Percentiles rank a stretch among this genome's conserved stretches.
phyloP scores from a whole-genome alignment of 2,113 vertebrate species.

The Tringa solitaria region DNA sequence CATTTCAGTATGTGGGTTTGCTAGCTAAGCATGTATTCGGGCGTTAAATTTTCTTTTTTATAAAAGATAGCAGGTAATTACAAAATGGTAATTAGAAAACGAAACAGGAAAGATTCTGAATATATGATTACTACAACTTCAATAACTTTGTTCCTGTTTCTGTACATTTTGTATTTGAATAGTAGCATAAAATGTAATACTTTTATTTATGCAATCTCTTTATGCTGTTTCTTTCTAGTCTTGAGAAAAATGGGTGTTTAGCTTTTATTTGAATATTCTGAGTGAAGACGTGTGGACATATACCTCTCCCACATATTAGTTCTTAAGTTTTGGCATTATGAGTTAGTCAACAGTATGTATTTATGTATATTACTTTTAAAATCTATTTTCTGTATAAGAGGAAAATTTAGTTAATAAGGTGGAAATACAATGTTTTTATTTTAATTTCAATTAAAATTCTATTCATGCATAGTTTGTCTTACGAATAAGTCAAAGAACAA shows the following conservation, averaged over 20 bases:
- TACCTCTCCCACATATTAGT: not conserved
- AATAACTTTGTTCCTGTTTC: not conserved
- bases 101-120: not conserved
- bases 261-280: not conserved
- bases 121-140: not conserved
- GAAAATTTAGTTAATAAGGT: not conserved
- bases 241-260: not conserved
- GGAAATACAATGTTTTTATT: not conserved
- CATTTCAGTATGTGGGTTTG: not conserved
- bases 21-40: not conserved
- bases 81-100: not conserved
- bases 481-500: not conserved
- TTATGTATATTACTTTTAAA: not conserved
- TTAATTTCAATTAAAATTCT: not conserved
- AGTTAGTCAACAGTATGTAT: not conserved
- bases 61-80: not conserved
- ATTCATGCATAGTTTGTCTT: not conserved
- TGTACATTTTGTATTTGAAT: not conserved
- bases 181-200: not conserved
- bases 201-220: not conserved
- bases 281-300: not conserved
- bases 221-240: not conserved
- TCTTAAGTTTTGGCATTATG: not conserved
- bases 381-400: not conserved
- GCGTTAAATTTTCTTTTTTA: not conserved